These are phyloP conservation scores for Anoura caudifer DNA, from an alignment of 2,113 vertebrate genomes.

Conservation along the genomic window DNA sequence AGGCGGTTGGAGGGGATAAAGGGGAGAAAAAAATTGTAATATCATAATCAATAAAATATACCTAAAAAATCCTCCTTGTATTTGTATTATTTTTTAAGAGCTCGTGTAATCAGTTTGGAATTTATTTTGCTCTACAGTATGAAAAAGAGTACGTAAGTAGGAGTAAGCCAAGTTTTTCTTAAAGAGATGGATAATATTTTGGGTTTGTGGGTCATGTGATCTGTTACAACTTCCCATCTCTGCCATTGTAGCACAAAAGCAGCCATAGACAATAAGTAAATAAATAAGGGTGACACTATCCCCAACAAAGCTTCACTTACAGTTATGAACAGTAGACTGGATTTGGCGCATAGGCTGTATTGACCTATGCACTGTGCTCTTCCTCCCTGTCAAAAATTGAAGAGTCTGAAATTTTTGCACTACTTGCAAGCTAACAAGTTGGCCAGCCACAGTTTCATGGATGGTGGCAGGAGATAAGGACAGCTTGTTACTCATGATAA, in stretches of 20 bases:
- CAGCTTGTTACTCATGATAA: neutral
- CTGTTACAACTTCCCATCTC: neutral
- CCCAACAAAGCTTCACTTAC: neutral
- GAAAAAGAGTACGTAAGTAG: neutral
- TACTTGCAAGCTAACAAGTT: neutral
- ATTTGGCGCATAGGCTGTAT: neutral
- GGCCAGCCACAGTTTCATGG: neutral
- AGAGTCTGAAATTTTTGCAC: neutral
- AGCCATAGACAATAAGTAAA: neutral
- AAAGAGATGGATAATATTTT: neutral
- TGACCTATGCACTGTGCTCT: neutral
- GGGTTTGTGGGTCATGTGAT: neutral
- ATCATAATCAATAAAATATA: no score
- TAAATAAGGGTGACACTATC: neutral
- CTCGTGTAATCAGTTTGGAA: neutral
- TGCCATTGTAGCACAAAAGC: neutral
- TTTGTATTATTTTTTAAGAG: neutral
- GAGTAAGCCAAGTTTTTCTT: neutral
- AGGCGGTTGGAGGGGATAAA: no score
- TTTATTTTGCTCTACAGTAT: neutral
- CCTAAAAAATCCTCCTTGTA: neutral
- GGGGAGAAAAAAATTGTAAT: no score
- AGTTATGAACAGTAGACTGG: neutral
- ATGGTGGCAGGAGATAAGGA: neutral
- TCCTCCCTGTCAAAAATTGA: neutral